These are phyloP conservation scores for Sitobion miscanthi DNA, from an alignment of 1,140 invertebrate species.

Conservation along the genomic window DNA sequence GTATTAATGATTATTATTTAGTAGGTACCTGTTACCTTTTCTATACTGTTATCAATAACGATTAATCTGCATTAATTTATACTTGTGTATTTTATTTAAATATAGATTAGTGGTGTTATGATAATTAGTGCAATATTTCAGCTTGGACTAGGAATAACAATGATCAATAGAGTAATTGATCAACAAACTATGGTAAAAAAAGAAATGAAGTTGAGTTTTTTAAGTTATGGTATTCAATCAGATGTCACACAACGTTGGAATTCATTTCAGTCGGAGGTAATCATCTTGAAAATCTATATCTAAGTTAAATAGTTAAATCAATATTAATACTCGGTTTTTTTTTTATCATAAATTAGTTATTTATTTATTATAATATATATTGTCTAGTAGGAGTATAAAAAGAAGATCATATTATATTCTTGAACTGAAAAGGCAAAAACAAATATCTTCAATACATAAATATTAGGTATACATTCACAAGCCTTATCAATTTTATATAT, in stretches of 20 bases:
- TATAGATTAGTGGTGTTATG: constrained; percentile 30
- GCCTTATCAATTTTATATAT: constrained; percentile 47
- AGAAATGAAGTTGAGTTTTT: constrained; percentile 48
- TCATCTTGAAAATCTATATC: neutral
- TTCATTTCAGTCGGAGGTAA: constrained; percentile 46
- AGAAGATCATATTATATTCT: constrained; percentile 46
- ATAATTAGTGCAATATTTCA: constrained; percentile 35
- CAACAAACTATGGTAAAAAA: constrained; percentile 36
- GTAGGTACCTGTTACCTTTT: neutral
- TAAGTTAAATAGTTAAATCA: constrained; percentile 15
- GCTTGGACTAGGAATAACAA: constrained; percentile 31
- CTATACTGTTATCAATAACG: neutral
- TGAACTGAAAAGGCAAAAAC: constrained; percentile 50
- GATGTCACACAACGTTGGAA: constrained; percentile 23
- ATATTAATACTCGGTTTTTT: neutral
- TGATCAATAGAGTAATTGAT: neutral
- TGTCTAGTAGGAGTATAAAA: constrained; percentile 56
- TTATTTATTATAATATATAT: constrained; percentile 48
- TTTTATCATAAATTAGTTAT: constrained; percentile 51
- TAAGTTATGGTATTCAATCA: neutral
- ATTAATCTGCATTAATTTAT: neutral
- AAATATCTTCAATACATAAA: constrained; percentile 38
- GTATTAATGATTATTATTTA: neutral
- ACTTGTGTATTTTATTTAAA: neutral
- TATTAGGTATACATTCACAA: constrained; percentile 54